Conservation (phyloP, 2,113 vertebrate species). For the Copsychus sechellarum region DNA sequence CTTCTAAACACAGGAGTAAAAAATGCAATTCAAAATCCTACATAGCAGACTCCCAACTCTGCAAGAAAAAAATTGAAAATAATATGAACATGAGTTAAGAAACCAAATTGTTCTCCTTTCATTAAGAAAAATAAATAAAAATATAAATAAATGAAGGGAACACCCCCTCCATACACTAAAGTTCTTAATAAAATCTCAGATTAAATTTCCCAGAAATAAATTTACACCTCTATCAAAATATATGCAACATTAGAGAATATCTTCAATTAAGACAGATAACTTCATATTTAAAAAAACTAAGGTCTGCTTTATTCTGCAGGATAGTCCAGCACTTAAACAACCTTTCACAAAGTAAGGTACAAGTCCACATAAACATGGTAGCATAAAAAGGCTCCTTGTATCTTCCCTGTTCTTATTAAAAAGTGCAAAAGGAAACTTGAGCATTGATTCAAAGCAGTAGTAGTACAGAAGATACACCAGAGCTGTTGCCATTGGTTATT, state of each 20-base stretch:
- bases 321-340: background rate
- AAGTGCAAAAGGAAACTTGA: background rate
- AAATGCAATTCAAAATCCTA: background rate
- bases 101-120: background rate
- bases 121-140: background rate
- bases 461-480: background rate
- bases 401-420: background rate
- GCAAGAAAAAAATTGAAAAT: background rate
- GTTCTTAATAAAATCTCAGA: background rate
- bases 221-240: background rate
- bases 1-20: background rate
- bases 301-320: background rate
- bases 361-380: background rate
- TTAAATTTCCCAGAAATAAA: background rate
- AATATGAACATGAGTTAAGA: background rate
- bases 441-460: background rate
- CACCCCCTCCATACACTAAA: background rate
- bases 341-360: background rate
- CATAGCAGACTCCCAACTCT: background rate
- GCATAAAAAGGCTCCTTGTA: background rate
- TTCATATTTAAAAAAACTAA: background rate
- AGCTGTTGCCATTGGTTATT: background rate
- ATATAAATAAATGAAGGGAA: background rate
- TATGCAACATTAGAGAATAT: background rate
- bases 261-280: background rate